Base-by-base conservation (phyloP, 2,113 vertebrate genomes). In the Dryoscopus gambensis region DNA sequence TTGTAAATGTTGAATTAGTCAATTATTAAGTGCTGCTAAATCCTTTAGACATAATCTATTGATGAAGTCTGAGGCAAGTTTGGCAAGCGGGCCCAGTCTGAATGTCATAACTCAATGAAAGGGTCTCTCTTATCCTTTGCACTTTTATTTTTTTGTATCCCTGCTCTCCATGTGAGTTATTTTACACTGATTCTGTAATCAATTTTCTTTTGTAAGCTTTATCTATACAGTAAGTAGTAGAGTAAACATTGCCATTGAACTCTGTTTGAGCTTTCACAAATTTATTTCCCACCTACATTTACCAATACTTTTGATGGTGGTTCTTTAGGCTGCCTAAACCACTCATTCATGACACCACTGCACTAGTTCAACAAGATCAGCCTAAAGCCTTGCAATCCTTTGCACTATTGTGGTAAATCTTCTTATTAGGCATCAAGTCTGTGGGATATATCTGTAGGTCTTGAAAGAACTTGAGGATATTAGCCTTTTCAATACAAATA, bases 81-180 rank as follows among this genome's bases (percentile, higher is more conserved):
- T 57, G 42, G 42, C 42, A 71, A 80, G 35, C 11, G 25, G 6
- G 20, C 7, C 9, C 14, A 37, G 14, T 23, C 14, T 57, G 59
- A 64, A 42, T 3, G 5, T 39, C 5, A 0, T 21, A 11, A 11
- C 25, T 49, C 30, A 22, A 25, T 9, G 20, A 7, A 25, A 30
- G 4, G 1, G 11, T 33, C 14, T 33, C 35, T 37, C 67, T 64
- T 13, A 57, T 15, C 19, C 18, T 44, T 44, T 56, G 6, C 31
- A 57, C 22, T 52, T 71, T 37, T 19, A 42, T 33, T 49, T 57
- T 50, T 64, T 53, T 64, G 9, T 19, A 15, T 53, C 27, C 33
- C 11, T 53, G 10, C 3, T 33, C 37, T 50, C 27, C 44, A 6
- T 20, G 37, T 0, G 1, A 19, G 13, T 42, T 42, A 65, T 59